Percentiles rank a stretch among this genome's conserved stretches.
Conservation (phyloP, 2,113 vertebrate species). For the Sterrhoptilus dennistouni region DNA sequence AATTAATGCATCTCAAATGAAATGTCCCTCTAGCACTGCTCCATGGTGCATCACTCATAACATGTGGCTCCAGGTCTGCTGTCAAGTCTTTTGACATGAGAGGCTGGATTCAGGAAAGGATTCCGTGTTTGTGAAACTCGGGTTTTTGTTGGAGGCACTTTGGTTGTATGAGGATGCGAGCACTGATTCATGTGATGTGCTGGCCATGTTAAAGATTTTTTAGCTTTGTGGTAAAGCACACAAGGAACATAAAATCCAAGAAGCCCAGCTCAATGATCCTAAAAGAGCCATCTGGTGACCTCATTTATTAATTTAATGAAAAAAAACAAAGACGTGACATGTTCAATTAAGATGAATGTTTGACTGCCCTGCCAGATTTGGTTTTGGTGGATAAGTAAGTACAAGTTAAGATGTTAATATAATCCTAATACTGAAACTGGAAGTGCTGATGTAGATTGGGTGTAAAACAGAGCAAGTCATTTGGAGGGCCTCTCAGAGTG, state of each 20-base stretch:
- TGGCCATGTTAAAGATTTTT: not conserved
- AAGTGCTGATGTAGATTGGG: not conserved
- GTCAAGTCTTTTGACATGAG: not conserved
- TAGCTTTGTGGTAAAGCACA: not conserved
- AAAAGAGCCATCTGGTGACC: constrained; percentile 23
- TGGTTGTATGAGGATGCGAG: not conserved
- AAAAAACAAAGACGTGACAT: not conserved
- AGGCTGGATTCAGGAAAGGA: not conserved
- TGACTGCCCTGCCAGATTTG: not conserved
- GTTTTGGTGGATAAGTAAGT: not conserved
- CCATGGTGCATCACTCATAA: rapidly evolving
- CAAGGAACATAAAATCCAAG: not conserved
- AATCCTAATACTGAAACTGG: not conserved
- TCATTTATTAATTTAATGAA: constrained; percentile 43
- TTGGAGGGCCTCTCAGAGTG: not conserved
- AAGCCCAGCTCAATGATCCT: not conserved
- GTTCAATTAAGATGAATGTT: constrained; percentile 4
- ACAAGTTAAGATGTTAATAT: constrained; percentile 11
- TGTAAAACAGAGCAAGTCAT: not conserved
- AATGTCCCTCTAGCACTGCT: not conserved
- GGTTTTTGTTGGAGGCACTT: not conserved
- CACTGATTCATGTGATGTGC: not conserved
- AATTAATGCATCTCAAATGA: not conserved
- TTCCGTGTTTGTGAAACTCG: not conserved
- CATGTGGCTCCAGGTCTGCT: not conserved